Base-by-base conservation (phyloP, 2,888 invertebrate species). In the Dasypolia templi region DNA sequence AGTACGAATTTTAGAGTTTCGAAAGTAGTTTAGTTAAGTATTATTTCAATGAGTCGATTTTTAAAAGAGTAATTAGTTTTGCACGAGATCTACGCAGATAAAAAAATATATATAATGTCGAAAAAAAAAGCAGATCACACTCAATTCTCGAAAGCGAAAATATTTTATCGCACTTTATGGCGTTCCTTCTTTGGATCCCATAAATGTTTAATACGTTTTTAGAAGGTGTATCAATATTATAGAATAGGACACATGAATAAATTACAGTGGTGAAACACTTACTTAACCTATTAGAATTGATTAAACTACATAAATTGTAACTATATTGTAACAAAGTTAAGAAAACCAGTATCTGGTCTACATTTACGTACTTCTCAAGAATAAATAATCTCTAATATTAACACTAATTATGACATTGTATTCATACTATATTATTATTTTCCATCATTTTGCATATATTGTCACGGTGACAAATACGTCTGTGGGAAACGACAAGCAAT, bases 1-100 rank as follows among this genome's bases (percentile, higher is more conserved):
- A 90, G 90, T 89, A 89, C 76, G 64, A 75, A 81, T 81, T 61
- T 81, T 84, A 59, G 49, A 84, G 58, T 72, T 84, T 69, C 26
- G 12, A 76, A 64, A 72, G 55, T 72, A 65, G 19, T 62, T 29
- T 71, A 55, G 2, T 69, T 55, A 53, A 46, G 59, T 55, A 66
- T 46, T n/a, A n/a, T n/a, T n/a, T 42, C 53, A 55, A 51, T 58
- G 44, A 42, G 19, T 9, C 11, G 1, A 6, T 12, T 2, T n/a
- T 68, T 39, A 3, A 5, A 58, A 65, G 26, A 11, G 0, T 35
- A 12, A 46, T 51, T 32, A n/a, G 1, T 49, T 63, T 51, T 49
- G 12, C 35, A 32, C 19, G 7, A 26, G 11, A 29, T 26, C 0
- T 53, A 39, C 14, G 5, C 1, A 14, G 1, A 29, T 46, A 22